A percentile compares a stretch with the other conserved stretches of the same genome.
phyloP scores from a whole-genome alignment of 2,797 vertebrate genomes.

The Scarus forsteni region DNA sequence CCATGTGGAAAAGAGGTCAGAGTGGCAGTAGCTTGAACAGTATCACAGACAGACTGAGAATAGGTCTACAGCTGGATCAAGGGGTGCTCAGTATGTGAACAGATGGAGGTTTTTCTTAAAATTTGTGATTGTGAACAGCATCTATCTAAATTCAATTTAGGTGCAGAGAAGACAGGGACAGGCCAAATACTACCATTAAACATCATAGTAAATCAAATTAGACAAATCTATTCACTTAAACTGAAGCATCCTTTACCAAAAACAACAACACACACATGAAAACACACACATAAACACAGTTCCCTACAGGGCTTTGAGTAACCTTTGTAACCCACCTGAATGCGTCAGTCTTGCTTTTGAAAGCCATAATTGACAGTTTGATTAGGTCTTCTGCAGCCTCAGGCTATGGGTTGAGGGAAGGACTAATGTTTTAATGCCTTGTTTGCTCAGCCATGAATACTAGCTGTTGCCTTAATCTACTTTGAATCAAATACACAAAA shows the following conservation, averaged over 20 bases:
- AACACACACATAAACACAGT: slow-evolving; percentile 2
- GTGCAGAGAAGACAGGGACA: background rate
- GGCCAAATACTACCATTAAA: background rate
- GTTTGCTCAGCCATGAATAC: slow-evolving; percentile 39
- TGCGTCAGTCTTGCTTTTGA: slow-evolving; percentile 66
- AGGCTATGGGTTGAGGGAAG: slow-evolving; percentile 55
- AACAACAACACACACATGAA: slow-evolving; percentile 2
- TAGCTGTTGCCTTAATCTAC: slow-evolving; percentile 13
- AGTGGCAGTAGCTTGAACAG: too few species aligned
- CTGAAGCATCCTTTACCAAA: slow-evolving; percentile 6
- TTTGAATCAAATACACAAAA: slow-evolving; percentile 33
- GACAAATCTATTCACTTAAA: slow-evolving; percentile 10
- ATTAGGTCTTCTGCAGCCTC: slow-evolving; percentile 73
- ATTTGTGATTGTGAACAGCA: too few species aligned
- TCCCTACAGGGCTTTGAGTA: slow-evolving; percentile 49
- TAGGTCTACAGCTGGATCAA: too few species aligned
- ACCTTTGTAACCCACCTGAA: slow-evolving; percentile 72
- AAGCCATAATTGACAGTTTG: slow-evolving; percentile 71
- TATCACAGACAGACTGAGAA: too few species aligned
- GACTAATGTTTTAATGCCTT: slow-evolving; percentile 51
- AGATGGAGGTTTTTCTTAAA: too few species aligned
- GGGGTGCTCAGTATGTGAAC: too few species aligned
- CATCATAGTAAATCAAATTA: slow-evolving; percentile 4
- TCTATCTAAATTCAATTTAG: background rate
- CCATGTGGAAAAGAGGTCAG: too few species aligned